Percentiles rank a stretch among this genome's conserved stretches.
Conservation (phyloP, 2,888 invertebrate genomes). For the Pheosia gnoma region DNA sequence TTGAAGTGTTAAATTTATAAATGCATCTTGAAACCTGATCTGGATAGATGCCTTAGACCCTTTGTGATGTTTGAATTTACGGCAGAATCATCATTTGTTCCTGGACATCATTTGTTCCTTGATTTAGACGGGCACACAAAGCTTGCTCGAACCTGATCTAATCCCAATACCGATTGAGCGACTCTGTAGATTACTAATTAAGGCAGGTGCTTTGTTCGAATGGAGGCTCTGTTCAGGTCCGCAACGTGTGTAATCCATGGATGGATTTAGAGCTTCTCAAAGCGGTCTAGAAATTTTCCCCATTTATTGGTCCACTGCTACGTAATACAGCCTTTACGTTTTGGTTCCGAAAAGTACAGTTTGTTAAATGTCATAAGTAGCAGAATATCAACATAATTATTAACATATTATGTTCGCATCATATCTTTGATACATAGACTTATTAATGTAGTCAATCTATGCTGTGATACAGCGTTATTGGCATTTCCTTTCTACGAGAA, state of each 20-base stretch:
- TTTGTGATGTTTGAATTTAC: no score
- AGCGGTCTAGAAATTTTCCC: neutral
- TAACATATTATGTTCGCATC: no score
- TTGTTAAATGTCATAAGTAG: no score
- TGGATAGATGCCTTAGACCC: no score
- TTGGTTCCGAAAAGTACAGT: neutral
- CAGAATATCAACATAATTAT: neutral
- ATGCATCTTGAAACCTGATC: no score
- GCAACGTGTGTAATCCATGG: neutral
- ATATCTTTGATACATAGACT: no score
- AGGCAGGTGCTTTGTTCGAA: conserved; percentile 6
- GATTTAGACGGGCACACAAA: conserved; percentile 3
- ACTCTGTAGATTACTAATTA: conserved; percentile 19
- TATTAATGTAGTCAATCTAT: no score
- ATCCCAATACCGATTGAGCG: conserved; percentile 12
- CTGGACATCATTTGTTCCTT: no score
- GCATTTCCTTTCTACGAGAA: neutral
- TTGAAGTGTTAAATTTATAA: no score
- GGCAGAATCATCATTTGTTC: no score
- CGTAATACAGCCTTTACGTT: neutral
- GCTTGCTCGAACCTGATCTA: conserved; percentile 6
- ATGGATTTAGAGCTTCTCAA: neutral
- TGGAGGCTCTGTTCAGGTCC: conserved; percentile 4
- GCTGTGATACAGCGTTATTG: no score
- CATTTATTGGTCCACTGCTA: neutral